Conservation (phyloP, 2,888 invertebrate species). For the Tenthredo mesomela region DNA sequence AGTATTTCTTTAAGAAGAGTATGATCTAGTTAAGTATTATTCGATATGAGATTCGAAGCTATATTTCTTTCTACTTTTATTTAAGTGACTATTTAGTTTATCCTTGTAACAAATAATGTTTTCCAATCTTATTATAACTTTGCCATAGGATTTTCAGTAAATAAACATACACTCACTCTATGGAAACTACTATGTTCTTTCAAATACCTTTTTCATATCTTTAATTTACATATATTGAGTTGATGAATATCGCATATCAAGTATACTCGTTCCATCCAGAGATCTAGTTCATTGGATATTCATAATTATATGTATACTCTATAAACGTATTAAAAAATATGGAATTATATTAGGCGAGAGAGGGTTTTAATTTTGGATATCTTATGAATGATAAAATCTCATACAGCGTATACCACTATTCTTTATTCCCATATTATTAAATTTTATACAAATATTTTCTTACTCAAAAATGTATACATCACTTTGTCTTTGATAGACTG, state of each 20-base stretch:
- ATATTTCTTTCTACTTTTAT: slow-evolving; percentile 48
- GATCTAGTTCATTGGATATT: background rate
- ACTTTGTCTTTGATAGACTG: background rate
- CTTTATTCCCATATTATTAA: background rate
- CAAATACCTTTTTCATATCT: background rate
- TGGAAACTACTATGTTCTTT: background rate
- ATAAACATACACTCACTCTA: slow-evolving; percentile 32
- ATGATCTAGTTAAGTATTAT: background rate
- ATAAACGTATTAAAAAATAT: background rate
- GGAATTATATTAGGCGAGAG: background rate
- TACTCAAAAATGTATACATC: background rate
- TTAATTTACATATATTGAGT: background rate
- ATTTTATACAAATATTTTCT: background rate
- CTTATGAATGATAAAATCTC: background rate
- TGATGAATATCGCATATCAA: background rate
- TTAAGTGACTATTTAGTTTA: slow-evolving; percentile 51
- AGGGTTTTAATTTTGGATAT: background rate
- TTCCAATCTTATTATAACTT: slow-evolving; percentile 33
- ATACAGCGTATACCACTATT: background rate
- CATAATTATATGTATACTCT: background rate
- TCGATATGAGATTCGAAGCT: slow-evolving; percentile 8
- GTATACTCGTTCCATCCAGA: background rate
- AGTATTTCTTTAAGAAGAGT: slow-evolving; percentile 17
- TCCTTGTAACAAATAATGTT: slow-evolving; percentile 37
- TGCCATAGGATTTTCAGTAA: slow-evolving; percentile 20